phyloP scores from a whole-genome alignment of 2,797 vertebrate genomes.

The Zonotrichia albicollis region DNA sequence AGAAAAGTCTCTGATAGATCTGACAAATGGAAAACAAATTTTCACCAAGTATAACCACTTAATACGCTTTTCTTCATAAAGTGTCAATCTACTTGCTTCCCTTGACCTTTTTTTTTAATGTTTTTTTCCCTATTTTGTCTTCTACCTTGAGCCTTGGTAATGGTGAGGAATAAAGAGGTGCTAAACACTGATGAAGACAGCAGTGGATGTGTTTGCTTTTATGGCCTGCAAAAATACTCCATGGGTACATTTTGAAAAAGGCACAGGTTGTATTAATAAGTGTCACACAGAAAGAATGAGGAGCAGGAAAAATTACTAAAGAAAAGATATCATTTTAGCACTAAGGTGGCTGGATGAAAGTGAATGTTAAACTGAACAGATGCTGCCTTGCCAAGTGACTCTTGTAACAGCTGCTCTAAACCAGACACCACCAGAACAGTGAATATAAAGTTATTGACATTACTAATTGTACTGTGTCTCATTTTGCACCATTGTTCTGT shows the following conservation, averaged over 20 bases:
- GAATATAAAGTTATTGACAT: conserved; percentile 40
- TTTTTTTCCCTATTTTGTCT: background rate
- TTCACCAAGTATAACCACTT: background rate
- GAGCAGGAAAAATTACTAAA: background rate
- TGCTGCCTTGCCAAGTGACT: background rate
- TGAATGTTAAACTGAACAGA: background rate
- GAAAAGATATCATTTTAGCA: background rate
- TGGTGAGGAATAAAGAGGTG: background rate
- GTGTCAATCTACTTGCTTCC: background rate
- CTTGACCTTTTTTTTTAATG: background rate
- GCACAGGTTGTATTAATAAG: background rate
- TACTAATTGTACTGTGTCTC: conserved; percentile 50
- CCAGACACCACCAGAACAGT: background rate
- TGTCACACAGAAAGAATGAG: background rate
- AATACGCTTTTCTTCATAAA: background rate
- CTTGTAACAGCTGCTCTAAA: conserved; percentile 8
- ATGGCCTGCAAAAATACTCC: background rate
- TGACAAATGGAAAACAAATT: background rate
- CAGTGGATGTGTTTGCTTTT: background rate
- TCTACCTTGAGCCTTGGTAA: background rate
- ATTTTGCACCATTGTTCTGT: conserved; percentile 33
- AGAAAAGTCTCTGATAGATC: background rate
- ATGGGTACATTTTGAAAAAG: background rate
- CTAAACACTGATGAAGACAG: background rate
- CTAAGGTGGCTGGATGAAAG: background rate